phyloP scores from a whole-genome alignment of 1,140 invertebrate genomes.

The Prorops nasuta region DNA sequence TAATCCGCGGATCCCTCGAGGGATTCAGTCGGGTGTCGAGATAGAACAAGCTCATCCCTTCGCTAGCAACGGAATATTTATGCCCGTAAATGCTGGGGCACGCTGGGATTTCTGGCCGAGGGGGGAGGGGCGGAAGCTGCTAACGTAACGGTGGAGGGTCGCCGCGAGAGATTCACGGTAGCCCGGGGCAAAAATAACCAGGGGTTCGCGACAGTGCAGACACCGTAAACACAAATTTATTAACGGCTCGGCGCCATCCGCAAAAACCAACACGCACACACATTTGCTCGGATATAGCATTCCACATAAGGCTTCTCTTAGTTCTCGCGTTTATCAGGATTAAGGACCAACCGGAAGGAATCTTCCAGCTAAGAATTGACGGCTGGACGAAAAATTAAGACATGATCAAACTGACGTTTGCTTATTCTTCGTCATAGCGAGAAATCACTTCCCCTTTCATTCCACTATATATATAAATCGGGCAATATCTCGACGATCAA shows the following conservation, averaged over 20 bases:
- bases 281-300: not conserved
- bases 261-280: constrained; percentile 6
- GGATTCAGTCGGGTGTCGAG: not conserved
- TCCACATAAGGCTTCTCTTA: not conserved
- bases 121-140: too few species aligned
- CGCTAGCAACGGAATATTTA: not conserved
- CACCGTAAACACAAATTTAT: constrained; percentile 38
- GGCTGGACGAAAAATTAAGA: constrained; percentile 18
- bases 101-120: not conserved
- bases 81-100: not conserved
- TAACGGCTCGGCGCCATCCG: constrained; percentile 20
- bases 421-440: not conserved
- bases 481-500: not conserved
- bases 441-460: not conserved
- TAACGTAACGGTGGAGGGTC: not conserved
- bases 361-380: not conserved
- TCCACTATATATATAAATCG: not conserved
- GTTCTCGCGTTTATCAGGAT: constrained; percentile 31
- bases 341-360: constrained; percentile 15
- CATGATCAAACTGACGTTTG: not conserved
- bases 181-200: constrained; percentile 23
- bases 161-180: constrained; percentile 5
- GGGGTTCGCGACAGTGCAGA: constrained; percentile 13
- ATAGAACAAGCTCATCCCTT: not conserved
- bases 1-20: not conserved